phyloP scores from a whole-genome alignment of 2,888 invertebrate genomes.

The Oscheius onirici region DNA sequence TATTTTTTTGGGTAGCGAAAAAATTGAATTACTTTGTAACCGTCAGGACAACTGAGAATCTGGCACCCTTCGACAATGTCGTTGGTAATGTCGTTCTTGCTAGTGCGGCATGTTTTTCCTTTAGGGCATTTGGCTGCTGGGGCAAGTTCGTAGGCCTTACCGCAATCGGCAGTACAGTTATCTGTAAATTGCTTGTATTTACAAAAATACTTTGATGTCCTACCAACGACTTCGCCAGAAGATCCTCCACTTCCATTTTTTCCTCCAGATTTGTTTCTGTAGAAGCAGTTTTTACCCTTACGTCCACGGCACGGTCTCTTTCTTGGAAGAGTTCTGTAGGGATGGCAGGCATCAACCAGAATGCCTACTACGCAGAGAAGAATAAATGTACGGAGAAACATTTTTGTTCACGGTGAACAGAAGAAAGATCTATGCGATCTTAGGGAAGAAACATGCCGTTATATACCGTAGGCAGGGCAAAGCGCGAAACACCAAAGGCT shows the following conservation, averaged over 20 bases:
- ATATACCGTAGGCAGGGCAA: too few relatives aligned
- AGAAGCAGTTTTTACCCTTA: constrained; percentile 17
- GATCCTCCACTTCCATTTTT: not conserved
- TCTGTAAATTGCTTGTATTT: not conserved
- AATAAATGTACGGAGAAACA: constrained; percentile 12
- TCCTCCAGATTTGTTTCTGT: constrained; percentile 11
- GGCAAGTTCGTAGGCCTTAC: not conserved
- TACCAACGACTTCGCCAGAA: constrained; percentile 17
- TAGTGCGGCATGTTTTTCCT: constrained; percentile 11
- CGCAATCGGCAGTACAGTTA: constrained; percentile 16
- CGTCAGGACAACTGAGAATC: constrained; percentile 19
- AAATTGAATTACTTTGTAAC: not conserved
- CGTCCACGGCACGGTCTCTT: constrained; percentile 22
- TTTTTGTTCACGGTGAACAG: not conserved
- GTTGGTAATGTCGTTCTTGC: constrained; percentile 3
- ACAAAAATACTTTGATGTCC: not conserved
- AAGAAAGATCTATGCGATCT: too few relatives aligned
- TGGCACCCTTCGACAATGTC: constrained; percentile 10
- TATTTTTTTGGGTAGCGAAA: not conserved
- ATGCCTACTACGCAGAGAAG: constrained; percentile 7
- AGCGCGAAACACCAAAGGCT: too few relatives aligned
- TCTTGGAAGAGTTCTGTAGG: constrained; percentile 11
- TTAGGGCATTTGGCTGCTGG: not conserved
- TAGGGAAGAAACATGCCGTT: too few relatives aligned
- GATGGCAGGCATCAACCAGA: constrained; percentile 14